Evolutionary conservation across 2,113 vertebrate genomes (phyloP).

Genomic region (Bostrychus sinensis): DNA sequence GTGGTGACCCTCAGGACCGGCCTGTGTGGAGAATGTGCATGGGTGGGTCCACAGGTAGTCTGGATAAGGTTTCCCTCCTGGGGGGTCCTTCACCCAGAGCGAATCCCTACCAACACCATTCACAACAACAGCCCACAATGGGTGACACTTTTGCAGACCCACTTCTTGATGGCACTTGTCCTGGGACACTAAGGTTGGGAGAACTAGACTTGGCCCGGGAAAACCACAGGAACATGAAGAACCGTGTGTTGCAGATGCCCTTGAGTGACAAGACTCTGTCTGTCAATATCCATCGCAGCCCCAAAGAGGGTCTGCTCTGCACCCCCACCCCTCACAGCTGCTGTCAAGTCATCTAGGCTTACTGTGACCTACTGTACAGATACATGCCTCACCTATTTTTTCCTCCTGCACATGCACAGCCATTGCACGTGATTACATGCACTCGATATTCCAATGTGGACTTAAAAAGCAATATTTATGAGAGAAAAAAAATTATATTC

Average conservation of each 20-base stretch:
- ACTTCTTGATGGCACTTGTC: conserved; percentile 76
- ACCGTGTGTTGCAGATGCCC: conserved; percentile 94
- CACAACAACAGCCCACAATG: conserved; percentile 43
- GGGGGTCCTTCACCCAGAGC: conserved; percentile 69
- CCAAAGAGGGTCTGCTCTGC: conserved; percentile 93
- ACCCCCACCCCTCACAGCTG: conserved; percentile 92
- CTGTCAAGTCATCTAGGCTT: conserved; percentile 95
- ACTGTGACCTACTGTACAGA: conserved; percentile 8
- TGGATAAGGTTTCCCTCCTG: conserved; percentile 79
- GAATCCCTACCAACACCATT: conserved; percentile 56
- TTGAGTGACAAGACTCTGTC: conserved; percentile 97
- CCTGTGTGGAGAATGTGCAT: conserved; percentile 97
- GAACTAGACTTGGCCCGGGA: conserved; percentile 86
- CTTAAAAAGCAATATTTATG: neutral
- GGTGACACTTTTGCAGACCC: conserved; percentile 61
- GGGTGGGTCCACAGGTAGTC: conserved; percentile 79
- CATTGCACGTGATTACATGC: conserved; percentile 11
- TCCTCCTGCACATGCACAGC: neutral
- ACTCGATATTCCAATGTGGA: neutral
- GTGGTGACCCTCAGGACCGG: conserved; percentile 84
- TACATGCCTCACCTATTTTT: conserved; percentile 3
- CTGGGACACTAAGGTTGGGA: conserved; percentile 80
- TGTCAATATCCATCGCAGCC: conserved; percentile 93
- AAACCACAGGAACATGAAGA: conserved; percentile 87
- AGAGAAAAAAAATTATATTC: neutral